Base-by-base conservation (phyloP, 2,888 invertebrate species). In the Myopa tessellatipennis region DNA sequence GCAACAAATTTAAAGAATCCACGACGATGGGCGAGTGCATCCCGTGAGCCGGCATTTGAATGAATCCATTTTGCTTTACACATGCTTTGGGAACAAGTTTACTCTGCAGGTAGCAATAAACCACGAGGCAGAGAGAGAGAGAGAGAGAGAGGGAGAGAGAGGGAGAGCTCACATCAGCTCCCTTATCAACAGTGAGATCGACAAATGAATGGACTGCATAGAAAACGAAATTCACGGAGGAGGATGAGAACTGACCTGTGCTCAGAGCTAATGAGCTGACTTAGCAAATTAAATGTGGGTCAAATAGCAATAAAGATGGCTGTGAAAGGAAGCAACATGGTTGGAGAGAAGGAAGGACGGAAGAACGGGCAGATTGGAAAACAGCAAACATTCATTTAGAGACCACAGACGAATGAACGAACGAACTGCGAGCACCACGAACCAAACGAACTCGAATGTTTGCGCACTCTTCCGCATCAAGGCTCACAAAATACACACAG, bases 281-380 rank as follows among this genome's bases (percentile, higher is more conserved):
- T 12, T 40, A 61, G 45, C 40, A 36, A 73, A 45, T 73, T 73
- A 73, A 61, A 61, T 73, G 73, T 73, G 73, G 73, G 73, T 73
- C 73, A 73, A 72, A 61, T 45, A 45, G 63, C 73, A 45, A 34
- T 40, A 61, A 67, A 18, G 40, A 67, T 12, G 36, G 67, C 67
- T 38, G 14, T 38, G 40, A 12, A 40, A 16, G 36, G 40, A 36
- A 67, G 67, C 1, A 4, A 40, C 5, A 55, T 16, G 38, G 36
- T 55, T 12, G 36, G 38, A 38, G 6, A 36, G 38, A 71, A 4
- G 18, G 34, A 14, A 18, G 36, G 61, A 72, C 60, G 36, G 36
- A 60, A 18, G 14, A 7, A 71, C 58, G 36, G 38, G 55, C 60
- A 26, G 40, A 36, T 40, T 16, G n/a, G 40, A 12, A 40, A 36